Evolutionary conservation across 2,888 invertebrate genomes (phyloP).

Genomic region (Hypsopygia costalis): DNA sequence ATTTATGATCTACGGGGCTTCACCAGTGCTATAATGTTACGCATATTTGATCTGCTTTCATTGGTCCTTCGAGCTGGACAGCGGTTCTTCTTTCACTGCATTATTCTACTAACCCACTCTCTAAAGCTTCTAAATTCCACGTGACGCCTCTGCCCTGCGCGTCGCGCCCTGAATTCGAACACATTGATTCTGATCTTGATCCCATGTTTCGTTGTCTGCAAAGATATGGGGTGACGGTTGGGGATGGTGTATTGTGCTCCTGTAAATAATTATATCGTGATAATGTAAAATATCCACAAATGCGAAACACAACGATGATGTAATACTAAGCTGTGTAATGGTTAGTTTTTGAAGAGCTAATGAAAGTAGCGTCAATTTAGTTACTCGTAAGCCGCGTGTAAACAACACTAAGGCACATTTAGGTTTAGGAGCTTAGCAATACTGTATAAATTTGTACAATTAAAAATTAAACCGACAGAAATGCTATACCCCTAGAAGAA

Average conservation of each 20-base stretch:
- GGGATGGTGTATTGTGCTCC: constrained; percentile 84
- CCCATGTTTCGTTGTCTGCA: constrained; percentile 89
- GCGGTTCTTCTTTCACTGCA: constrained; percentile 7
- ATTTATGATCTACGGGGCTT: not conserved
- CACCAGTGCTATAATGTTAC: not conserved
- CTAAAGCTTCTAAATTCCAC: constrained; percentile 66
- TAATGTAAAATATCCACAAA: constrained; percentile 8
- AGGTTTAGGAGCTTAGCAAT: not conserved
- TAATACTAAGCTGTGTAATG: constrained; percentile 16
- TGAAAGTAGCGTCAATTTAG: constrained; percentile 14
- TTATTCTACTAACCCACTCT: constrained; percentile 64
- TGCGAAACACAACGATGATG: constrained; percentile 5
- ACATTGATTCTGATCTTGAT: constrained; percentile 69
- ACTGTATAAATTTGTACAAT: not conserved
- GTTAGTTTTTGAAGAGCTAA: constrained; percentile 15
- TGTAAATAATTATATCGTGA: constrained; percentile 32
- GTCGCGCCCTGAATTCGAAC: constrained; percentile 45
- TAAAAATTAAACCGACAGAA: not conserved
- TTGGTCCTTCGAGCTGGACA: constrained; percentile 24
- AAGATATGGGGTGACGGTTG: constrained; percentile 89
- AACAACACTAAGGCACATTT: not conserved
- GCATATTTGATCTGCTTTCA: constrained; percentile 4
- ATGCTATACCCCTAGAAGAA: not conserved
- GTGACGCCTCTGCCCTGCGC: constrained; percentile 33
- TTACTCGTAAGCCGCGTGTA: not conserved